Percentiles rank a stretch among this genome's conserved stretches.
phyloP scores from a whole-genome alignment of 2,113 vertebrate genomes.

The Ramphastos sulfuratus region DNA sequence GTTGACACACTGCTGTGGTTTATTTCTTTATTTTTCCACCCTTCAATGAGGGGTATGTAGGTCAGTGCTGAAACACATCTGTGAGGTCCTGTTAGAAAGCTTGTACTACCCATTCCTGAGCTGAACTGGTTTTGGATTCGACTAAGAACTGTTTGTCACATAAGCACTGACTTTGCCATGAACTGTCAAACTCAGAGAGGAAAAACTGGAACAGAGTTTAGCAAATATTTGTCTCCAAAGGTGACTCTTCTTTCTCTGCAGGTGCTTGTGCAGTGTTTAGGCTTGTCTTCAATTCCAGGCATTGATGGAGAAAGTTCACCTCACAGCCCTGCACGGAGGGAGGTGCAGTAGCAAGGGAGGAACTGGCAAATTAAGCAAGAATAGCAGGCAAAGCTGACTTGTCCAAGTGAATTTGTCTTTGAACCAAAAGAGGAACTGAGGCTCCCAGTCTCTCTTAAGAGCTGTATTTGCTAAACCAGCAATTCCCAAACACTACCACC shows the following conservation, averaged over 20 bases:
- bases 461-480: neutral
- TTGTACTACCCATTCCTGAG: neutral
- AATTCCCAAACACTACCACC: neutral
- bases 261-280: neutral
- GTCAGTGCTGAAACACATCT: neutral
- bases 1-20: neutral
- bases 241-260: accelerated
- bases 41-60: neutral
- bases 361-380: neutral
- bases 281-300: neutral
- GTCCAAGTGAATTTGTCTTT: neutral
- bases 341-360: neutral
- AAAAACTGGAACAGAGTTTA: neutral
- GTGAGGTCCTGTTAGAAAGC: neutral
- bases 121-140: neutral
- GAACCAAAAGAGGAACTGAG: neutral
- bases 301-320: neutral
- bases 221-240: neutral
- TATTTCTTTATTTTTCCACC: conserved; percentile 23
- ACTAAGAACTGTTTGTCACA: neutral
- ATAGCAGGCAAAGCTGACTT: neutral
- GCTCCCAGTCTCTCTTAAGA: neutral
- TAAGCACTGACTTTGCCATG: neutral
- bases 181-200: neutral
- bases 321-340: neutral